Conservation (phyloP, 2,113 vertebrate genomes). For the Pelodiscus sinensis region DNA sequence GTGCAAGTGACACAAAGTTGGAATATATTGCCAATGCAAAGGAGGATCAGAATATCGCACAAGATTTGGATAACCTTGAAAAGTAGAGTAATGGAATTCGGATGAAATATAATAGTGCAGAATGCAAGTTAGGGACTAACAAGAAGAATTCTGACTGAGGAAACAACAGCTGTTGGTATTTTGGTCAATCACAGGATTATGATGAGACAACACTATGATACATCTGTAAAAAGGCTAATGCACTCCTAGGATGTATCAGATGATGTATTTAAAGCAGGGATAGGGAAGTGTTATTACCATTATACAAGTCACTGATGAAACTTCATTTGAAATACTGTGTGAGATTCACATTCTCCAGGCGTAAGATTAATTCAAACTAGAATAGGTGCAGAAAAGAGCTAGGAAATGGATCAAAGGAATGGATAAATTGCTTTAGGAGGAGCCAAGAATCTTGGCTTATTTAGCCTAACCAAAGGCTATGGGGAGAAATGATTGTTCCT, state of each 20-base stretch:
- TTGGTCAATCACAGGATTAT: neutral
- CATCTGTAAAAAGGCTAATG: too few species aligned
- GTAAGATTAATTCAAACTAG: neutral
- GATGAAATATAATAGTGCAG: neutral
- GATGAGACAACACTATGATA: neutral
- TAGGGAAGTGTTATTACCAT: neutral
- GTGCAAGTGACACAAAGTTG: neutral
- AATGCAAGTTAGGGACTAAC: neutral
- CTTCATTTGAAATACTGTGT: neutral
- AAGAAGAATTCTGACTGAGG: neutral
- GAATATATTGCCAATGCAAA: neutral
- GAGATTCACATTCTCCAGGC: neutral
- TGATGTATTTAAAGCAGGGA: too few species aligned
- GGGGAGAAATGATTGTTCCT: too few species aligned
- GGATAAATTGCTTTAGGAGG: neutral
- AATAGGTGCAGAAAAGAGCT: neutral
- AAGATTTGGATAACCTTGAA: neutral
- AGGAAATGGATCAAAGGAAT: neutral
- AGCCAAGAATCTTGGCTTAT: neutral
- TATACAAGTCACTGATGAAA: neutral
- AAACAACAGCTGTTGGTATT: neutral
- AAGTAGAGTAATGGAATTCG: neutral
- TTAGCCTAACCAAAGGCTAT: too few species aligned
- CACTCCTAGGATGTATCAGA: too few species aligned
- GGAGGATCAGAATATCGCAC: neutral